Conservation (phyloP, 2,113 vertebrate species). For the Pyxicephalus adspersus region DNA sequence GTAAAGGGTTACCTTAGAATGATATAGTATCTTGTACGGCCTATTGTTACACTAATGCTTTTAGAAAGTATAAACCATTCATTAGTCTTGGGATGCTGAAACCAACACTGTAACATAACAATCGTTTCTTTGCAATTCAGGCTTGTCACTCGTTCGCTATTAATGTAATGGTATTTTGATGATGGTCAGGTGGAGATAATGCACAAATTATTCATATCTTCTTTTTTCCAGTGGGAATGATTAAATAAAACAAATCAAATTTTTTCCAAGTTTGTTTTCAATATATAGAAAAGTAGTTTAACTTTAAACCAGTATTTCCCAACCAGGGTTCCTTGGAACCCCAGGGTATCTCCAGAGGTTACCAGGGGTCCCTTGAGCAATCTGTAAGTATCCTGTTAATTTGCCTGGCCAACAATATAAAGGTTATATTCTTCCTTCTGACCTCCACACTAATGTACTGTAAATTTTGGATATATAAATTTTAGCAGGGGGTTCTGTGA, state of each 20-base stretch:
- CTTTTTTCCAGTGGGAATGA: background rate
- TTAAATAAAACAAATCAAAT: background rate
- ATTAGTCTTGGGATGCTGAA: constrained; percentile 25
- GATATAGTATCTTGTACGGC: constrained; percentile 41
- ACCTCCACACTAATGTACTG: too few species aligned
- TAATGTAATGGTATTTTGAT: constrained; percentile 5
- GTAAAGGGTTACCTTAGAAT: constrained; percentile 37
- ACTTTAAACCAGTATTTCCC: too few species aligned
- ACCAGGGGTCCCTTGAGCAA: too few species aligned
- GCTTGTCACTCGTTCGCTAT: constrained; percentile 12
- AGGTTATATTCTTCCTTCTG: too few species aligned
- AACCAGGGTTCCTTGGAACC: too few species aligned
- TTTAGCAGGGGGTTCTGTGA: too few species aligned
- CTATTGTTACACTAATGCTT: constrained; percentile 53
- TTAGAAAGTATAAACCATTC: constrained; percentile 48
- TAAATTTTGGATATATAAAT: too few species aligned
- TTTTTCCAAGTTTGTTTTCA: too few species aligned
- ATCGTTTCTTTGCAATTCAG: background rate
- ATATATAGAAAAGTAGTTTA: too few species aligned
- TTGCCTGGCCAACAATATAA: too few species aligned
- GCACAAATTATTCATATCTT: constrained; percentile 19
- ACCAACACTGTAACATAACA: constrained; percentile 39
- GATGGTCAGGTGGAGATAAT: constrained; percentile 4
- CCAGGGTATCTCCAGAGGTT: too few species aligned
- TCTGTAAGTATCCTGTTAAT: too few species aligned